Base-by-base conservation (phyloP, 2,888 invertebrate species). In the Caenorhabditis sp. region DNA sequence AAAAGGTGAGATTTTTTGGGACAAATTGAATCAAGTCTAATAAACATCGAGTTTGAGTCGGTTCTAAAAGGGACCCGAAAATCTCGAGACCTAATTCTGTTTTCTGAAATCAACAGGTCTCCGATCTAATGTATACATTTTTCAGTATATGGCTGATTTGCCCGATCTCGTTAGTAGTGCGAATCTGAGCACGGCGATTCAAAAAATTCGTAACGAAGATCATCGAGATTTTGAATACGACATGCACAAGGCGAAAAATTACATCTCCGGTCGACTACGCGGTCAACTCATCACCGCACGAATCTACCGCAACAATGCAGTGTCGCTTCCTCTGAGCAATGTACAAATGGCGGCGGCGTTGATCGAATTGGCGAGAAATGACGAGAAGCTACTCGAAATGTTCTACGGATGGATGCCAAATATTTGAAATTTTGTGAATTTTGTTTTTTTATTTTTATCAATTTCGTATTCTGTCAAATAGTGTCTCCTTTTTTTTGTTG, bases 351-450 rank as follows among this genome's bases (percentile, higher is more conserved):
- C 95, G 0, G 93, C 94, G 87, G 93, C 93, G 88, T 91, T 99
- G 14, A 96, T 99, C 78, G 91, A 92, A 67, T 95, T 97, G 89
- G 95, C 99, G 0, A 94, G 93, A 20, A 93, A 92, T 88, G 90
- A 93, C 62, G 92, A 93, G 84, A 95, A 95, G 89, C 91, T 99
- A 17, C 93, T 94, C 82, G 93, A 93, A 89, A 99, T 99, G 99
- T 99, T 94, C 87, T 91, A 94, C 63, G 97, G 97, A 10, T 99
- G 99, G 99, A 94, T 94, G 50, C 92, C 96, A 1, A 95, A 92
- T 88, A 89, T 94, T 83, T 95, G 89, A 91, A 25, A 14, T 60
- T 43, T 2, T 20, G 12, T 56, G 91, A 25, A 14, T 60, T 43
- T 2, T 20, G 12, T 56, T 56, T 25, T 56, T 52, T n/a, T 21